A percentile compares a stretch with the other conserved stretches of the same genome.
Evolutionary conservation across 1,140 invertebrate species (phyloP).

Genomic region (Acromyrmex echinatior): DNA sequence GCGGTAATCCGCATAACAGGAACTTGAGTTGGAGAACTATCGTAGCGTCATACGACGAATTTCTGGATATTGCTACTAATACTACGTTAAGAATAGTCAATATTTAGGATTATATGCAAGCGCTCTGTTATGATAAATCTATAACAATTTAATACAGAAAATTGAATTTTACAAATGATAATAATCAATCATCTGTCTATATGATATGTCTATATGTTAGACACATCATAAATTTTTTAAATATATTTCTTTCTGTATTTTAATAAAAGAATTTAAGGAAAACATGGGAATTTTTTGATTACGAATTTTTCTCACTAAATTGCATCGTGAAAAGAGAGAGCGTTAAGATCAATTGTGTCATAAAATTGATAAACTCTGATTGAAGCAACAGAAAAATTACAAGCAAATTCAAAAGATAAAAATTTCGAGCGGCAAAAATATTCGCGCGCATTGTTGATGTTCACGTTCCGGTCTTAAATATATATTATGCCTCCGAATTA

Average conservation of each 20-base stretch:
- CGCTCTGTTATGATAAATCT: constrained; percentile 16
- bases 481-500: constrained; percentile 77
- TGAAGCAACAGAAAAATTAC: constrained; percentile 7
- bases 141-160: constrained; percentile 2
- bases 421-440: constrained; percentile 50
- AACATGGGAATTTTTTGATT: neutral
- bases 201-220: no score
- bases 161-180: constrained; percentile 6
- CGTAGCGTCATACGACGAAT: constrained; percentile 22
- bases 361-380: constrained; percentile 32
- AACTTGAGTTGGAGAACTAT: constrained; percentile 56
- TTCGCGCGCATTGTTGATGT: constrained; percentile 68
- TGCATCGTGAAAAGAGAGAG: neutral
- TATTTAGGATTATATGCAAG: constrained; percentile 27
- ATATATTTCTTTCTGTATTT: neutral
- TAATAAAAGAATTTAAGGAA: neutral
- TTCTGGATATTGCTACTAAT: constrained; percentile 56
- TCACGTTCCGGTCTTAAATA: constrained; percentile 67
- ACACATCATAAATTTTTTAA: neutral
- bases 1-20: constrained; percentile 53
- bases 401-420: neutral
- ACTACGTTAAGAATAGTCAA: neutral
- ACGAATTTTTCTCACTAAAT: neutral
- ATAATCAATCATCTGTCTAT: neutral
- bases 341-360: constrained; percentile 32